Evolutionary conservation across 2,888 invertebrate genomes (phyloP), one percentile per base, ranked within the genome.

Genomic region (Nebria salina): DNA sequence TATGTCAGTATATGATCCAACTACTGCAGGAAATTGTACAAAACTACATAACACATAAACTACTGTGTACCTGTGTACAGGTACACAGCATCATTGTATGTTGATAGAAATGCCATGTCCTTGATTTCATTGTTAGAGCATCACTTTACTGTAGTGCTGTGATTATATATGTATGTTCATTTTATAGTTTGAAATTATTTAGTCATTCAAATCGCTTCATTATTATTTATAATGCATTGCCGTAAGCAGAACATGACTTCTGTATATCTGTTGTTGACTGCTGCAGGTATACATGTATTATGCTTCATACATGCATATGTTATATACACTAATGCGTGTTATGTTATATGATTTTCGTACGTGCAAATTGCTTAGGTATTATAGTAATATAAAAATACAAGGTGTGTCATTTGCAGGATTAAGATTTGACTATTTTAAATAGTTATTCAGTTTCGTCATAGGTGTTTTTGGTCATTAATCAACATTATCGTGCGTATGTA

Each of bases 91-190:
- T 54, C 54, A 54, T 54, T 54, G 54, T 54, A 54, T 13, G 54
- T 54, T 54, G 54, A 54, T 54, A 54, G 54, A 54, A 54, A 54
- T 54, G 54, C 54, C 54, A 54, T 54, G 54, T 54, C 54, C 54
- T 54, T 54, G 54, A 54, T 54, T 54, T 5, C 7, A 54, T 54
- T 54, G 54, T 54, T 54, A 54, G 54, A 54, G 13, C 54, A 54
- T 54, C 54, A 54, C 54, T 54, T 4, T 34, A 4, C 34, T 34
- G 4, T 34, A 34, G 2, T 34, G 34, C 34, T 34, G 34, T 34
- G 34, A 34, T 34, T 34, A 34, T 34, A 34, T 34, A 54, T 54
- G 54, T 34, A 54, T 54, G 54, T 13, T 54, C 54, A 54, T 3
- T 54, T 54, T 54, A 8, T 13, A 54, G 54, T 13, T 13, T 54